Evolutionary conservation across 2,113 vertebrate genomes (phyloP).

Genomic region (Sturnira hondurensis): DNA sequence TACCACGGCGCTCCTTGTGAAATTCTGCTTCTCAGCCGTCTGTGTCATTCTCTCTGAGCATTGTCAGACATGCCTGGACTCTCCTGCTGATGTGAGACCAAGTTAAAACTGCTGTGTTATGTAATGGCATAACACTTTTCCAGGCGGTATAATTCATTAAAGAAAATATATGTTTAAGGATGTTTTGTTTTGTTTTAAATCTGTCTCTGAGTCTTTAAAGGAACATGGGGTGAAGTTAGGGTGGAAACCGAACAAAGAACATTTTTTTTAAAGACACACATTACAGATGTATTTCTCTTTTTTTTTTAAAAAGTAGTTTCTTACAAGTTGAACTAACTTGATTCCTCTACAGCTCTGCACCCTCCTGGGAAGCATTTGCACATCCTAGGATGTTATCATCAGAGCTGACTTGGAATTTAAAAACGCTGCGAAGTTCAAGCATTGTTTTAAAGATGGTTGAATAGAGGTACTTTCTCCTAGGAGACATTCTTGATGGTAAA

Average conservation of each 20-base stretch:
- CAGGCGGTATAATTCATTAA: neutral
- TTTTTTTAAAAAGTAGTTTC: too few relatives aligned
- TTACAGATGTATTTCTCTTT: neutral
- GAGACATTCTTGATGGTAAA: constrained; percentile 52
- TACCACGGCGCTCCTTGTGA: neutral
- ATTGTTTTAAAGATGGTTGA: constrained; percentile 67
- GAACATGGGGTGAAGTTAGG: neutral
- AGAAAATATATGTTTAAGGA: neutral
- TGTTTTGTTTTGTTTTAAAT: neutral
- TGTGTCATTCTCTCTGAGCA: neutral
- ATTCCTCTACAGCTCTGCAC: neutral
- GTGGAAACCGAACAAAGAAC: constrained; percentile 42
- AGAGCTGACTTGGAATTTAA: constrained; percentile 56
- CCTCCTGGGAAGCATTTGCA: constrained; percentile 50
- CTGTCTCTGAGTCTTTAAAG: neutral
- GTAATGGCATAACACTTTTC: neutral
- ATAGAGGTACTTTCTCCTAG: constrained; percentile 56
- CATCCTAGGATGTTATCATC: constrained; percentile 57
- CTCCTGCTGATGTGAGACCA: neutral
- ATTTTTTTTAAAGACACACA: constrained; percentile 28
- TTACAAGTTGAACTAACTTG: constrained; percentile 18
- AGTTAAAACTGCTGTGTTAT: neutral
- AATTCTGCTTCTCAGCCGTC: neutral
- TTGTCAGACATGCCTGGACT: neutral
- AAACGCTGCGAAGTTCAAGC: constrained; percentile 52